phyloP scores from a whole-genome alignment of 2,888 invertebrate genomes.

The Volucella inanis region DNA sequence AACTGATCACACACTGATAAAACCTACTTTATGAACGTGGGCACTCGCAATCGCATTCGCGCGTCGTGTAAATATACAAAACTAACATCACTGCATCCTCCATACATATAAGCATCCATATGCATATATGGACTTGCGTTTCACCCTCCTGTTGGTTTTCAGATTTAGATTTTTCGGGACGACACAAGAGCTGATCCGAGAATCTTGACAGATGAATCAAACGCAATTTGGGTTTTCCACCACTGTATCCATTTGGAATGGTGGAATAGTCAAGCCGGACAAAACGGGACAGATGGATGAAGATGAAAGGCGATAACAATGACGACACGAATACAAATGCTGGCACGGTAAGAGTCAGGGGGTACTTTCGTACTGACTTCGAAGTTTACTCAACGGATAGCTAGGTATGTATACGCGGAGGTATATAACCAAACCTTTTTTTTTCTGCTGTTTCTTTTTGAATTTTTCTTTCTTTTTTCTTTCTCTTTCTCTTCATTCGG shows the following conservation, averaged over 20 bases:
- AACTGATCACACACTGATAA: conserved; percentile 13
- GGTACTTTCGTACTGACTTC: conserved; percentile 15
- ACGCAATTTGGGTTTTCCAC: conserved; percentile 32
- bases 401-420: background rate
- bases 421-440: conserved; percentile 62
- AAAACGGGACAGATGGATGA: conserved; percentile 29
- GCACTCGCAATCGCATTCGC: background rate
- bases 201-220: conserved; percentile 54
- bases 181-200: conserved; percentile 23
- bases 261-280: background rate
- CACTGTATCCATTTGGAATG: conserved; percentile 29
- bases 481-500: conserved; percentile 34
- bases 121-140: conserved; percentile 4
- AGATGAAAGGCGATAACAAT: background rate
- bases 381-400: background rate
- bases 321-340: too few relatives aligned
- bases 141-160: conserved; percentile 45
- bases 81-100: background rate
- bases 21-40: background rate
- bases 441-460: conserved; percentile 21
- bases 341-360: background rate
- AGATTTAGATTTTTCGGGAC: conserved; percentile 39
- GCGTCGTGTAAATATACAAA: conserved; percentile 15
- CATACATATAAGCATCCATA: background rate
- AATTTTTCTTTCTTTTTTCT: conserved; percentile 47